Evolutionary conservation across 2,113 vertebrate genomes (phyloP).

Genomic region (Otolemur garnettii): DNA sequence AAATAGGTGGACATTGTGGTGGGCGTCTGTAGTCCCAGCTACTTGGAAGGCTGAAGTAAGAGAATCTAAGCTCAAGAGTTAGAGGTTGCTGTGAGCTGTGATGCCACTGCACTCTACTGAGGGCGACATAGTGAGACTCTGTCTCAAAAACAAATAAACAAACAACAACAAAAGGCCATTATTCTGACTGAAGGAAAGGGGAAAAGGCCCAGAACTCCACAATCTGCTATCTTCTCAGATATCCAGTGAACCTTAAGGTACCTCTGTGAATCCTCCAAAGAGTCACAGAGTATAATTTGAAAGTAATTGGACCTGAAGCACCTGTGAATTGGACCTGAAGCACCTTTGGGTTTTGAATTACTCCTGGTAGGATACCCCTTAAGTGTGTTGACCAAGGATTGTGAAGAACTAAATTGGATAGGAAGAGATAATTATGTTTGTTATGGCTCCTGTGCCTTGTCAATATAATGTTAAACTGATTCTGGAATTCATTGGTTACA

Average conservation of each 20-base stretch:
- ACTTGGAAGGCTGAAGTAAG: too few relatives aligned
- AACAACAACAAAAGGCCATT: not conserved
- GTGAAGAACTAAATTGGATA: not conserved
- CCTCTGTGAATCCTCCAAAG: not conserved
- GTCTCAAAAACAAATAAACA: too few relatives aligned
- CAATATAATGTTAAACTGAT: constrained; percentile 23
- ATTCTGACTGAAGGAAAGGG: not conserved
- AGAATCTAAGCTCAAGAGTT: too few relatives aligned
- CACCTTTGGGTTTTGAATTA: constrained; percentile 48
- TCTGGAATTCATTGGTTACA: constrained; percentile 32
- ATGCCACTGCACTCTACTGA: too few relatives aligned
- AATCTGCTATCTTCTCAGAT: not conserved
- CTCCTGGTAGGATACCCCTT: not conserved
- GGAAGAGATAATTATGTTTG: constrained; percentile 34
- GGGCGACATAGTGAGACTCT: too few relatives aligned
- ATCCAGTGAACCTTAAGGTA: constrained; percentile 11
- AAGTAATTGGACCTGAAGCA: constrained; percentile 36
- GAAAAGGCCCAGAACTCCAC: not conserved
- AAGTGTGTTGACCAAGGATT: constrained; percentile 7
- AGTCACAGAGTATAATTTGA: not conserved
- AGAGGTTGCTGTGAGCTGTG: too few relatives aligned
- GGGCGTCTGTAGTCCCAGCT: too few relatives aligned
- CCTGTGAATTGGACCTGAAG: constrained; percentile 3
- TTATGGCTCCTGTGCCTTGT: constrained; percentile 28
- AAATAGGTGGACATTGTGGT: too few relatives aligned